Evolutionary conservation across 53 echinoderm and acorn worm species (phyloP).

Genomic region (Zoroaster sp.): DNA sequence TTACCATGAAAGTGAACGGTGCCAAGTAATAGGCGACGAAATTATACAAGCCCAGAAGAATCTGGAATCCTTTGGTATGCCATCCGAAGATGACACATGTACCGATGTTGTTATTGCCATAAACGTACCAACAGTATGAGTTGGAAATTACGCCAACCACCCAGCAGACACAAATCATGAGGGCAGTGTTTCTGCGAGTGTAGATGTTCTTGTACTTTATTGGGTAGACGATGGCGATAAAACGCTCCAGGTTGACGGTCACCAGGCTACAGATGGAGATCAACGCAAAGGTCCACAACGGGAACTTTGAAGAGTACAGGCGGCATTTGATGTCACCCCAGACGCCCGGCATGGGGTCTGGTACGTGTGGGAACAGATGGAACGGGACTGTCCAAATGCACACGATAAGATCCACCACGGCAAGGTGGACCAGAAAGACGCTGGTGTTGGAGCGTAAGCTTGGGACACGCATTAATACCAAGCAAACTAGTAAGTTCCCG

Average conservation of each 20-base stretch:
- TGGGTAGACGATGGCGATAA: slow-evolving; percentile 83
- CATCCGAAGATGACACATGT: neutral
- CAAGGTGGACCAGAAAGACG: slow-evolving; percentile 82
- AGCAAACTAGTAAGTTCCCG: slow-evolving; percentile 74
- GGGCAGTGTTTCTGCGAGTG: slow-evolving; percentile 42
- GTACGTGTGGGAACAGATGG: slow-evolving; percentile 73
- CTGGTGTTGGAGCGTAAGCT: slow-evolving; percentile 79
- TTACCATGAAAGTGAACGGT: slow-evolving; percentile 41
- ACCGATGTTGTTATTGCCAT: neutral
- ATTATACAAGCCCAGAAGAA: slow-evolving; percentile 9
- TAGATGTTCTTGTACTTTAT: slow-evolving; percentile 76
- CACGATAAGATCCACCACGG: slow-evolving; percentile 76
- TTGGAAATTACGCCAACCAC: slow-evolving; percentile 74
- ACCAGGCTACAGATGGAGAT: slow-evolving; percentile 84
- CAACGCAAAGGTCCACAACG: slow-evolving; percentile 79
- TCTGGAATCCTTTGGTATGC: slow-evolving; percentile 23
- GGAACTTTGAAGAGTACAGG: slow-evolving; percentile 79
- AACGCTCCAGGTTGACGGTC: slow-evolving; percentile 79
- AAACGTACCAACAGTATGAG: slow-evolving; percentile 57
- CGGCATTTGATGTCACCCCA: slow-evolving; percentile 81
- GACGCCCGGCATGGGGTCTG: slow-evolving; percentile 38
- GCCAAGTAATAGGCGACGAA: slow-evolving; percentile 25
- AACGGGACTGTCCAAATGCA: slow-evolving; percentile 84
- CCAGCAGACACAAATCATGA: slow-evolving; percentile 74
- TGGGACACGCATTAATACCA: slow-evolving; percentile 66